These are phyloP conservation scores for Echinops telfairi DNA, from an alignment of 2,113 vertebrate genomes.

Conservation along the genomic window DNA sequence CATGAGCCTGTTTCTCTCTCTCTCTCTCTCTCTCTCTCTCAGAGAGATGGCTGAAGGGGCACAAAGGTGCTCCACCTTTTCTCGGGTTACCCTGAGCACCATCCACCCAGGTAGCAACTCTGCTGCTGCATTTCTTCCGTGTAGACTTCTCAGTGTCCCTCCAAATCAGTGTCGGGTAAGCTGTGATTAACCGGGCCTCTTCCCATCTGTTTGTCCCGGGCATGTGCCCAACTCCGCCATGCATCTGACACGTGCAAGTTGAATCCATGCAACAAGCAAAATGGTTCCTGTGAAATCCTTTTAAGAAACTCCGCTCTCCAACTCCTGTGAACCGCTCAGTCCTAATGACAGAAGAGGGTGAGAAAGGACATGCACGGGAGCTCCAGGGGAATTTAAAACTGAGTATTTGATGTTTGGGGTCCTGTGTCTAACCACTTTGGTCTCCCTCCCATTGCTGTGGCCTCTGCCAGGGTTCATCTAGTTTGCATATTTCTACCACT, in stretches of 20 bases:
- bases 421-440: too few relatives aligned
- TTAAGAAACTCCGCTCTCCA: slow-evolving; percentile 63
- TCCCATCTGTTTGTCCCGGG: slow-evolving; percentile 81
- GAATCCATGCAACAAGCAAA: slow-evolving; percentile 72
- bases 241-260: slow-evolving; percentile 71
- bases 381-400: neutral
- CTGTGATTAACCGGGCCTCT: slow-evolving; percentile 83
- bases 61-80: neutral
- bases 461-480: neutral
- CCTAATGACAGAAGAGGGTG: slow-evolving; percentile 3
- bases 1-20: slow-evolving; percentile 52
- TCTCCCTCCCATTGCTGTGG: neutral
- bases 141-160: slow-evolving; percentile 73
- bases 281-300: slow-evolving; percentile 78
- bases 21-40: neutral
- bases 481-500: neutral
- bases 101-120: slow-evolving; percentile 76
- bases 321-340: slow-evolving; percentile 15
- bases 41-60: slow-evolving; percentile 73
- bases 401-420: neutral
- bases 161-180: slow-evolving; percentile 80
- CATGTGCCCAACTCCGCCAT: slow-evolving; percentile 78
- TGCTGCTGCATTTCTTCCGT: slow-evolving; percentile 59
- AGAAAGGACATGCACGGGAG: neutral
- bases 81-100: slow-evolving; percentile 33